Evolutionary conservation across 2,888 invertebrate genomes (phyloP).

Genomic region (Megaustenia siamemsis): DNA sequence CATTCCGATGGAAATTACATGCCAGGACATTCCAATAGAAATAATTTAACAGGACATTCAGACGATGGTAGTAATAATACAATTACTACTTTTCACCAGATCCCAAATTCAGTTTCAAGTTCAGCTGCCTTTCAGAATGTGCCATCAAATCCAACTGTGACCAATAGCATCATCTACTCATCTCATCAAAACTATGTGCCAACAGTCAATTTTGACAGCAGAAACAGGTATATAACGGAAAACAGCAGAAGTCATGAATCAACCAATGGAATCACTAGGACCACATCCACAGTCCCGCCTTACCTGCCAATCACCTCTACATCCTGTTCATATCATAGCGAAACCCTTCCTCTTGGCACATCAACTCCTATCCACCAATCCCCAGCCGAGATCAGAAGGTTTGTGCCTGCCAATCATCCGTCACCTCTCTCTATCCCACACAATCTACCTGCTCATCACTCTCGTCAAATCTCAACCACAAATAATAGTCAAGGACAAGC

Average conservation of each 20-base stretch:
- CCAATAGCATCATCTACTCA: background rate
- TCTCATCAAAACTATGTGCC: background rate
- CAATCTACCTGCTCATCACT: background rate
- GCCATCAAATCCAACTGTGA: background rate
- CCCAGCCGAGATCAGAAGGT: slow-evolving; percentile 30
- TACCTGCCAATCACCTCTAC: background rate
- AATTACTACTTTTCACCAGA: background rate
- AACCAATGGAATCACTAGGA: background rate
- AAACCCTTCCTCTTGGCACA: slow-evolving; percentile 34
- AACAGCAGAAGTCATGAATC: background rate
- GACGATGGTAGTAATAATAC: no score
- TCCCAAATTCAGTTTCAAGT: background rate
- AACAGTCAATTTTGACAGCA: background rate
- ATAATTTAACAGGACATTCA: no score
- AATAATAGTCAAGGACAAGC: no score
- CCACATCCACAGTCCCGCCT: background rate
- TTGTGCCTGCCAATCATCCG: slow-evolving; percentile 30
- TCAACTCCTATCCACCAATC: slow-evolving; percentile 47
- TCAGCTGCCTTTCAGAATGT: background rate
- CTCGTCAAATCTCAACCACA: background rate
- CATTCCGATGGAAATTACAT: background rate
- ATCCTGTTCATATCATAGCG: background rate
- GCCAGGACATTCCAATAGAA: background rate
- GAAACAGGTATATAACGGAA: background rate
- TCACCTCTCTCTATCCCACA: slow-evolving; percentile 32